Evolutionary conservation across 2,113 vertebrate species (phyloP), one percentile per base, ranked within the genome.

Genomic region (Zosterops lateralis): DNA sequence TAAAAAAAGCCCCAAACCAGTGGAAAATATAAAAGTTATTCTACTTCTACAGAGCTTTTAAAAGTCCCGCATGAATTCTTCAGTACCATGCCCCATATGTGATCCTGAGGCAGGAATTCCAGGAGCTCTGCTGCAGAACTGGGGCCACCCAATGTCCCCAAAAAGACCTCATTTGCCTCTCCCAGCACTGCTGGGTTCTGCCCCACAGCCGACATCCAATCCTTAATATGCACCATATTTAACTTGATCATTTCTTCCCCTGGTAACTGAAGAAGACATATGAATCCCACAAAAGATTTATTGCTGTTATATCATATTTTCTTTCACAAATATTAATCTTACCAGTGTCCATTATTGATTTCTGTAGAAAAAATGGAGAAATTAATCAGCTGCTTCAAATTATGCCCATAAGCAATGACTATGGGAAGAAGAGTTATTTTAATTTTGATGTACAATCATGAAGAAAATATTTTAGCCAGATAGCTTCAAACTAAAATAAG

Each of bases 391-490:
- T 94, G 64, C 71, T 94, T 95, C 45, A 96, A 90, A 91, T 95
- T 87, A 93, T 93, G 73, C 56, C 95, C 68, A 86, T 85, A 91
- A 96, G 88, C 64, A 86, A 88, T 65, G 75, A 77, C 44, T 51
- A 60, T 3, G 19, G 64, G 67, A 89, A 77, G 74, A 67, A 86
- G 95, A 87, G 84, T 80, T 12, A 88, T 93, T 95, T 94, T 93
- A 80, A 89, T 96, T 96, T 95, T 93, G 95, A 97, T 91, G 51
- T 51, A 87, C 87, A 93, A 89, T 89, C 82, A 92, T 65, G 64
- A 47, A 87, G 93, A 85, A 96, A 96, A 87, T 97, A 57, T 83
- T 95, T 56, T 74, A 94, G 95, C 84, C 75, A 91, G 66, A 86
- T 21, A 67, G 58, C 64, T 93, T 73, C 91, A 91, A 93, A 94